Base-by-base conservation (phyloP, 2,113 vertebrate genomes). In the Anguilla japonica region DNA sequence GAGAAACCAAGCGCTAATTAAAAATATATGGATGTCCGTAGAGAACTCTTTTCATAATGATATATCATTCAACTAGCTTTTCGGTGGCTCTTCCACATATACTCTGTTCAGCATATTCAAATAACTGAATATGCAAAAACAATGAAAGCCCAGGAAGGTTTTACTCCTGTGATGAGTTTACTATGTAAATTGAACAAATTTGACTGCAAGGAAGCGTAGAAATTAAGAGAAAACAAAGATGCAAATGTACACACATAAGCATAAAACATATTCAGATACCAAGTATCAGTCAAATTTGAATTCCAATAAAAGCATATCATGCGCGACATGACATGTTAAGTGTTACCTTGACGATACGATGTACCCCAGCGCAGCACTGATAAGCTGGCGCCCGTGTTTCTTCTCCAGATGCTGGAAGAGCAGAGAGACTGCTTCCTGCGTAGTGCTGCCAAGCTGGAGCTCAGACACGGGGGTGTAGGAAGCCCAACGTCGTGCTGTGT, bases 321-420 rank as follows among this genome's bases (percentile, higher is more conserved):
- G 50, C 11, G 50, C 2, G 60, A 67, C 18, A 67, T 22, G 60
- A 67, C 60, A 22, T 63, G 18, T 3, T 67, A 67, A 67, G 41
- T 88, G 91, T 87, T 53, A 96, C 96, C 90, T 88, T 3, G 95
- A 94, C 39, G 94, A 91, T 22, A 87, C 89, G 0, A 97, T 93
- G 87, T 96, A 98, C 4, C 96, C 94, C 46, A 98, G 92, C 0
- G 92, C 89, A 0, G 86, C 93, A 18, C 93, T 89, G 78, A 97
- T 94, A 5, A 97, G 90, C 56, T 94, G 82, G 57, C 29, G 91
- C 56, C 97, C 94, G 0, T 97, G 97, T 14, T 91, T 93, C 86
- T 92, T 87, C 87, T 98, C 96, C 91, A 97, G 92, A 1, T 85
- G 89, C 46, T 90, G n/a, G 0, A 97, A 94, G n/a, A 96, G 90